These are phyloP conservation scores for Trichopria drosophilae DNA, from an alignment of 2,888 invertebrate species.

Conservation along the genomic window DNA sequence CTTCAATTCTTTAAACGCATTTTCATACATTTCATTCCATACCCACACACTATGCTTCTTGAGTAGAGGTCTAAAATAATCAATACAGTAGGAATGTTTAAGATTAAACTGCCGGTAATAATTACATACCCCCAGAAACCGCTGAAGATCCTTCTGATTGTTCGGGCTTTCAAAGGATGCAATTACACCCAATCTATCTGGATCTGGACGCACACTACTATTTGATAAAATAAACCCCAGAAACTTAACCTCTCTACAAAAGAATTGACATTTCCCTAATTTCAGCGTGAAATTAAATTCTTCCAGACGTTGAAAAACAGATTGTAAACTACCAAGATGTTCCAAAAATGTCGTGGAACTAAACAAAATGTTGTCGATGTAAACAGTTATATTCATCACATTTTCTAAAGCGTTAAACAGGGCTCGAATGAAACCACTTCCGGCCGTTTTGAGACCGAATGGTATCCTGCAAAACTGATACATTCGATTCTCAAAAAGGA, in stretches of 20 bases:
- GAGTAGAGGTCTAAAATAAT: too few relatives aligned
- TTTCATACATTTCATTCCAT: too few relatives aligned
- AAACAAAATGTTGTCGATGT: conserved; percentile 34
- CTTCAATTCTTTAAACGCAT: too few relatives aligned
- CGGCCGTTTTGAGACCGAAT: conserved; percentile 43
- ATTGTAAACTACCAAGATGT: neutral
- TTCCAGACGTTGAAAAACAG: neutral
- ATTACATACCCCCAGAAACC: conserved; percentile 26
- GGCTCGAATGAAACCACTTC: conserved; percentile 37
- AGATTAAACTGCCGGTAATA: conserved; percentile 13
- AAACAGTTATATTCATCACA: conserved; percentile 32
- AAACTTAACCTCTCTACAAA: conserved; percentile 25
- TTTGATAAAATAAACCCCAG: conserved; percentile 15
- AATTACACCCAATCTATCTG: conserved; percentile 32
- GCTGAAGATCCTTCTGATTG: conserved; percentile 38
- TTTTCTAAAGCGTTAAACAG: conserved; percentile 40
- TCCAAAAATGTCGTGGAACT: conserved; percentile 5
- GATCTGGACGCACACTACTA: conserved; percentile 4
- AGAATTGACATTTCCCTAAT: conserved; percentile 37
- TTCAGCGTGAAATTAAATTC: conserved; percentile 36
- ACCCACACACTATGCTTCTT: too few relatives aligned
- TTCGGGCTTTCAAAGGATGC: conserved; percentile 33
- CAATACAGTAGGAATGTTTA: neutral
- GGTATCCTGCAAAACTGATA: conserved; percentile 38
- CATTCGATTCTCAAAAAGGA: too few relatives aligned